Evolutionary conservation across 2,888 invertebrate species (phyloP).

Genomic region (Campoplex capitator): DNA sequence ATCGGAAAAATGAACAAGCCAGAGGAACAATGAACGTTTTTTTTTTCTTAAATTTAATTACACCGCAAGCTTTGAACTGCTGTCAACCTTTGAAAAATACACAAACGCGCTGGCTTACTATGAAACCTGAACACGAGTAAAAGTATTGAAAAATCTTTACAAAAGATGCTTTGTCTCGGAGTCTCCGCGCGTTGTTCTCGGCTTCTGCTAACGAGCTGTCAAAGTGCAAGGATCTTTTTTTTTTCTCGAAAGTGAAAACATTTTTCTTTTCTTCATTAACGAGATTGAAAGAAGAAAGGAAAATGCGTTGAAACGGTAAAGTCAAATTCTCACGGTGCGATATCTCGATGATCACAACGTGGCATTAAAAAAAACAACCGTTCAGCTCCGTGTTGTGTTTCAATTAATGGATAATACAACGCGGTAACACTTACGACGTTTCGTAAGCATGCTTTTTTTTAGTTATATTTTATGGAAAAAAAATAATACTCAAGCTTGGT

Average conservation of each 20-base stretch:
- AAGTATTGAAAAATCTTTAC: background rate
- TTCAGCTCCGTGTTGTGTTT: constrained; percentile 31
- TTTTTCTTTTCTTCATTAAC: constrained; percentile 3
- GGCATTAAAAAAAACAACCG: constrained; percentile 26
- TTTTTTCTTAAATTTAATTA: background rate
- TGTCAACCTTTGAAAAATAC: background rate
- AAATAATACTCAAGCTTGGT: constrained; percentile 17
- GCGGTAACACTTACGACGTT: constrained; percentile 1
- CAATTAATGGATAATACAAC: constrained; percentile 30
- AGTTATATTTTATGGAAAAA: constrained; percentile 8
- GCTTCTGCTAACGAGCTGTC: constrained; percentile 38
- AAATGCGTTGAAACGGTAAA: background rate
- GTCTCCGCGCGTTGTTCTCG: constrained; percentile 23
- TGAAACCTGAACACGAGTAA: background rate
- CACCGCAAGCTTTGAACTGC: background rate
- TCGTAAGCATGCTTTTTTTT: constrained; percentile 28
- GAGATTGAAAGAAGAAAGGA: background rate
- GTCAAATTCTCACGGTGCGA: background rate
- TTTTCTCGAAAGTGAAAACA: constrained; percentile 12
- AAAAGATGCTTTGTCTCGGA: background rate
- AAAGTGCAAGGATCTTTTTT: constrained; percentile 7
- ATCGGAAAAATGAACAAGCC: background rate
- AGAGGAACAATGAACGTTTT: background rate
- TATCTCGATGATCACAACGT: background rate
- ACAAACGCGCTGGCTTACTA: background rate